A percentile compares a stretch with the other conserved stretches of the same genome.
Evolutionary conservation across 2,888 invertebrate genomes (phyloP).

Genomic region (Erannis defoliaria): DNA sequence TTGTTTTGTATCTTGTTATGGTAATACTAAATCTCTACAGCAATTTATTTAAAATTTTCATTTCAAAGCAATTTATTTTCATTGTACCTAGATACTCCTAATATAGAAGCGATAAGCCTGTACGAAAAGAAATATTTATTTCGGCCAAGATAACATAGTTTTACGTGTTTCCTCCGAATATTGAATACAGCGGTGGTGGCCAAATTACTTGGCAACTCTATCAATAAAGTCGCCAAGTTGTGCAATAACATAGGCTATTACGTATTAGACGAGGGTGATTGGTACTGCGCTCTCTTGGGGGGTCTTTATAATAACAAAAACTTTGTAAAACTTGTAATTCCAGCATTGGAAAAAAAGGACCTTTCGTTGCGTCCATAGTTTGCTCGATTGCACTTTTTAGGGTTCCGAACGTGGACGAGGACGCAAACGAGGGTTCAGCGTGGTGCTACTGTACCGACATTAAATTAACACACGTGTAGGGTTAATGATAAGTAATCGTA

Average conservation of each 20-base stretch:
- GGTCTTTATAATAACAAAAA: not conserved
- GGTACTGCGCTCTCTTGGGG: slow-evolving; percentile 42
- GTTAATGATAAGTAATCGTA: no score
- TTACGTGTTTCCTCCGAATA: slow-evolving; percentile 55
- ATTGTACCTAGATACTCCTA: not conserved
- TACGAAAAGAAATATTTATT: slow-evolving; percentile 25
- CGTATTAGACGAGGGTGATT: slow-evolving; percentile 67
- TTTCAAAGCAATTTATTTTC: no score
- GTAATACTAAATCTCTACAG: not conserved
- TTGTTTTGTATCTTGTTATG: slow-evolving; percentile 9
- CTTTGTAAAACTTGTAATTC: not conserved
- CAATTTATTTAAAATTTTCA: not conserved
- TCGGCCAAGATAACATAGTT: slow-evolving; percentile 34
- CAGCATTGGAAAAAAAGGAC: no score
- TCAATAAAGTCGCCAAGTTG: slow-evolving; percentile 81
- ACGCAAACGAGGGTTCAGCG: no score
- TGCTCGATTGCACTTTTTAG: no score
- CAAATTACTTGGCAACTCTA: slow-evolving; percentile 81
- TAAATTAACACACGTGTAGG: no score
- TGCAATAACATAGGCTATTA: slow-evolving; percentile 79
- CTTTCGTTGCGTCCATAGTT: no score
- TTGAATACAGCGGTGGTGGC: slow-evolving; percentile 62
- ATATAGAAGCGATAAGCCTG: no score
- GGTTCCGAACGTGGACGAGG: no score
- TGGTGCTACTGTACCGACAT: no score